Evolutionary conservation across 2,113 vertebrate species (phyloP).

Genomic region (Sinocyclocheilus anshuiensis): DNA sequence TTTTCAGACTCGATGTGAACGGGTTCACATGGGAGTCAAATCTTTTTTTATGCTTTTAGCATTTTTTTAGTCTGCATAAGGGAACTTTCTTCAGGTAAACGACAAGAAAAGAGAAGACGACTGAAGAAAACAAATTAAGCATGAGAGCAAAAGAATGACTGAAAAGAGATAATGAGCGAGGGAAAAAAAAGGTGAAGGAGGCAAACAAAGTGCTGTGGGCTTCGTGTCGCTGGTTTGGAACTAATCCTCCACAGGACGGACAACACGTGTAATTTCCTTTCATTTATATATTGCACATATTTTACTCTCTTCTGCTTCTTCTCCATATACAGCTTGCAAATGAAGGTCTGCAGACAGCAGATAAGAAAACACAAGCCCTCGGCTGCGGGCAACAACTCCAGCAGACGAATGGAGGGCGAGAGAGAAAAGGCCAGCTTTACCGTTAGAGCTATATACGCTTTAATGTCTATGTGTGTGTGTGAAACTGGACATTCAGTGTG

Average conservation of each 20-base stretch:
- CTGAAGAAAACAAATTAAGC: background rate
- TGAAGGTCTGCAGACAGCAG: conserved; percentile 16
- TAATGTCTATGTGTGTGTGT: conserved; percentile 21
- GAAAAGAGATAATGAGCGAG: too few relatives aligned
- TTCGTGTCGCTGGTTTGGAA: conserved; percentile 12
- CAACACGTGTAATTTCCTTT: conserved; percentile 26
- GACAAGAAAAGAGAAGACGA: background rate
- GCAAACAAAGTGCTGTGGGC: background rate
- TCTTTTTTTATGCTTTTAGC: too few relatives aligned
- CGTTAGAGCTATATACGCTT: background rate
- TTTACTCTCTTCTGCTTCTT: background rate
- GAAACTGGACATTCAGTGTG: background rate
- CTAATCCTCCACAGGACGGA: conserved; percentile 1
- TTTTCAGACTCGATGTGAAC: too few relatives aligned
- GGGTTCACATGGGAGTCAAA: background rate
- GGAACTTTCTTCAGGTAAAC: background rate
- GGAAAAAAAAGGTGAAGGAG: too few relatives aligned
- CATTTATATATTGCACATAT: conserved; percentile 8
- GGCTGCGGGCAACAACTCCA: background rate
- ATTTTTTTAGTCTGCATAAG: too few relatives aligned
- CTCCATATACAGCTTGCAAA: conserved; percentile 6
- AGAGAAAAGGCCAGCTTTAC: conserved; percentile 17
- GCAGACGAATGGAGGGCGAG: background rate
- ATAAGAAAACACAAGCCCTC: conserved; percentile 8
- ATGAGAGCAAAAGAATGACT: background rate